These are phyloP conservation scores for Catostylus mosaicus DNA, from an alignment of 30 jellyfish, hydroid and myxozoan species.

Conservation along the genomic window DNA sequence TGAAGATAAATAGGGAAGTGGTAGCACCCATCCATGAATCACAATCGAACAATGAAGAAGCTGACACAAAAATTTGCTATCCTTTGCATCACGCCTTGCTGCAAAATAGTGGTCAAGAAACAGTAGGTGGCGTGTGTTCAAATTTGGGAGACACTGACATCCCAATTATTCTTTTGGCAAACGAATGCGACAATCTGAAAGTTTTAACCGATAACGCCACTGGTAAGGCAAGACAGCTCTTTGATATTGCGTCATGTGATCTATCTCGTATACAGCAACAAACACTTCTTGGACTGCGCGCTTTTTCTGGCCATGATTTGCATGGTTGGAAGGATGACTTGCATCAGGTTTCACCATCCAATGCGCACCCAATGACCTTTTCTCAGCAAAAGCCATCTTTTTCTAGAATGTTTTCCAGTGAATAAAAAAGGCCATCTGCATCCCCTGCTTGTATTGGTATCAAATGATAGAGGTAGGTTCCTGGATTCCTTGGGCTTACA, in stretches of 20 bases:
- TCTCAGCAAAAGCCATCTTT: conserved; percentile 27
- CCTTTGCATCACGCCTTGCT: neutral
- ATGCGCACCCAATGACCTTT: conserved; percentile 51
- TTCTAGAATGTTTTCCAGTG: conserved; percentile 1
- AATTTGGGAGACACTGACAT: conserved; percentile 8
- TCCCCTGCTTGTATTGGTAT: conserved; percentile 41
- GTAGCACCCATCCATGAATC: too few species aligned
- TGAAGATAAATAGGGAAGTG: too few species aligned
- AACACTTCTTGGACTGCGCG: too few species aligned
- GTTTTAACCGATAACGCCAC: conserved; percentile 13
- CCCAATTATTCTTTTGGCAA: conserved; percentile 5
- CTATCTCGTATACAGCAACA: too few species aligned
- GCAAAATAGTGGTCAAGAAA: neutral
- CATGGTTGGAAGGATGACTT: too few species aligned
- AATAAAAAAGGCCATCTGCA: conserved; percentile 33
- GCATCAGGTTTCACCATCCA: conserved; percentile 61
- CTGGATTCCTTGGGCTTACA: conserved; percentile 8
- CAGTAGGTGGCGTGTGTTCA: neutral
- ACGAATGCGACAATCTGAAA: neutral
- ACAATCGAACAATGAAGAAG: conserved; percentile 8
- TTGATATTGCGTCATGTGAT: neutral
- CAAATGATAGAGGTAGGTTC: conserved; percentile 23
- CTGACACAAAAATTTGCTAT: neutral
- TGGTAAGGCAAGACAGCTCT: neutral
- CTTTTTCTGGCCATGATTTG: too few species aligned